A percentile compares a stretch with the other conserved stretches of the same genome.
phyloP scores from a whole-genome alignment of 2,888 invertebrate species.

The Ceramica pisi region DNA sequence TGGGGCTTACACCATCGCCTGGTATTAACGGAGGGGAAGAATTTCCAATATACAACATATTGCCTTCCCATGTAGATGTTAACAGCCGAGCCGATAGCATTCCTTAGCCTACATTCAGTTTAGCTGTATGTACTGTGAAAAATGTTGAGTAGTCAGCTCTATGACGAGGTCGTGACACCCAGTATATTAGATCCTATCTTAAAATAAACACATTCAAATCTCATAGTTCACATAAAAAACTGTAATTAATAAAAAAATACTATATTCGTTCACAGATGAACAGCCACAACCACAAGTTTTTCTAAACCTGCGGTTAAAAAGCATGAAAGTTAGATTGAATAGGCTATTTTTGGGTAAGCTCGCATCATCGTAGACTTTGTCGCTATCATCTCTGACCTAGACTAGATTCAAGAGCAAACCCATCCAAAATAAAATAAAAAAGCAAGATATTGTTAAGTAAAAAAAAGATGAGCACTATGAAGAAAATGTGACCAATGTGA shows the following conservation, averaged over 20 bases:
- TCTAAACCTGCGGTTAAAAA: too few species aligned
- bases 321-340: too few species aligned
- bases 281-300: too few species aligned
- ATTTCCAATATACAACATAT: constrained; percentile 67
- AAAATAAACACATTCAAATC: not conserved
- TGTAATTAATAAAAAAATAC: not conserved
- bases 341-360: too few species aligned
- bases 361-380: too few species aligned
- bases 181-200: not conserved
- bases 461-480: too few species aligned
- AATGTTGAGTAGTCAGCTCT: not conserved
- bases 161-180: not conserved
- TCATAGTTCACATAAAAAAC: not conserved
- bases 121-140: constrained; percentile 19
- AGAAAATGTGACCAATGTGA: too few species aligned
- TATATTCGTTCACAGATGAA: not conserved
- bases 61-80: constrained; percentile 53
- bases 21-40: constrained; percentile 59
- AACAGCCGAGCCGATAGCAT: constrained; percentile 41
- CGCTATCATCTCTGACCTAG: too few species aligned
- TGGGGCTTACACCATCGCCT: constrained; percentile 35
- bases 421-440: too few species aligned
- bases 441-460: too few species aligned
- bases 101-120: constrained; percentile 34
- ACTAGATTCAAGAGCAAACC: too few species aligned